Conservation (phyloP, 2,888 invertebrate genomes). For the Acanthosepion esculentum region DNA sequence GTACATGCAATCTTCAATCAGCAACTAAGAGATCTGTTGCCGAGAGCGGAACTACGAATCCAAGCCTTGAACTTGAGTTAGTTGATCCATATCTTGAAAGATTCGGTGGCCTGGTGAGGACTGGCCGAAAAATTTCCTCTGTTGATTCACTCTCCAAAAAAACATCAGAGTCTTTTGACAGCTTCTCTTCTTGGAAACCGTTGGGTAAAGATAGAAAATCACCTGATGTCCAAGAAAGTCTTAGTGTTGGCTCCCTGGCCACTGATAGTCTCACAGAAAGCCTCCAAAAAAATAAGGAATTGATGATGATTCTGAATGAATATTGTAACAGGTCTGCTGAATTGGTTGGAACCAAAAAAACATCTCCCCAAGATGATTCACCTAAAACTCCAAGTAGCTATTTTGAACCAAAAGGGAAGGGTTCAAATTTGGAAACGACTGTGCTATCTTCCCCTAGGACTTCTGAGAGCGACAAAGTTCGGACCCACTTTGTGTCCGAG, state of each 20-base stretch:
- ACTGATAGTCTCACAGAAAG: background rate
- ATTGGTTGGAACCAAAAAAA: background rate
- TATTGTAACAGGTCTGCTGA: slow-evolving; percentile 1
- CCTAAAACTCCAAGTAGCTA: background rate
- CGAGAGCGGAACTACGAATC: background rate
- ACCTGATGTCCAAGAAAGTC: background rate
- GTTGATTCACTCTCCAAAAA: background rate
- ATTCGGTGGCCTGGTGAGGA: background rate
- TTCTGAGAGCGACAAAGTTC: background rate
- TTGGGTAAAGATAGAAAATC: background rate
- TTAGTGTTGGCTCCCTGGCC: background rate
- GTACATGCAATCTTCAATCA: background rate
- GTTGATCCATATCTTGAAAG: background rate
- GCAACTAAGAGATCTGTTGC: background rate
- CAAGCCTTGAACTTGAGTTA: background rate
- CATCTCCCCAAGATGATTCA: background rate
- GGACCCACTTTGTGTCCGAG: background rate
- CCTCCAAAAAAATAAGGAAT: slow-evolving; percentile 24
- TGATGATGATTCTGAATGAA: slow-evolving; percentile 40
- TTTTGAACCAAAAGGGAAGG: background rate
- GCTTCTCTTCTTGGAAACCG: background rate
- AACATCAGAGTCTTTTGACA: background rate
- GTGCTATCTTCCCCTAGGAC: background rate
- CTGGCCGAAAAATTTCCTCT: background rate
- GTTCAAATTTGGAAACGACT: background rate